phyloP scores from a whole-genome alignment of 2,888 invertebrate genomes.

The Lycia hirtaria region DNA sequence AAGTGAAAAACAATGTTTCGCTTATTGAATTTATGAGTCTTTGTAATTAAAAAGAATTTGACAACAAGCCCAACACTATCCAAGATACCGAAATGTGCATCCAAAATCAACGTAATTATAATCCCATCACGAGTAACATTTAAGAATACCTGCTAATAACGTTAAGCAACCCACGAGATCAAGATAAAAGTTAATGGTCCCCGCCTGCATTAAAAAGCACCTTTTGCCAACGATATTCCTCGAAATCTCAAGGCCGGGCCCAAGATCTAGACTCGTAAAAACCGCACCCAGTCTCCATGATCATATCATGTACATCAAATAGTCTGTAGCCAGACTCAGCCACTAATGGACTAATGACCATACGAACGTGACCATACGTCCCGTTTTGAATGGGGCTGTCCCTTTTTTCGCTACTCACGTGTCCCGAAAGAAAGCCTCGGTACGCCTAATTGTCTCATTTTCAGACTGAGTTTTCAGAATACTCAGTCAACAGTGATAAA shows the following conservation, averaged over 20 bases:
- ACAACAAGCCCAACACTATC: too few species aligned
- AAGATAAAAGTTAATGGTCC: constrained; percentile 28
- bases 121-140: constrained; percentile 18
- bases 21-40: too few species aligned
- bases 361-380: too few species aligned
- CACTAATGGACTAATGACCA: too few species aligned
- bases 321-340: constrained; percentile 40
- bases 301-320: constrained; percentile 51
- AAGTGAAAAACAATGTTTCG: too few species aligned
- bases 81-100: background rate
- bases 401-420: too few species aligned
- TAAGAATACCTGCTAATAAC: constrained; percentile 19
- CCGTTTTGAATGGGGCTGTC: too few species aligned
- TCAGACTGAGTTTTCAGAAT: too few species aligned
- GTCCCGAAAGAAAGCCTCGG: too few species aligned
- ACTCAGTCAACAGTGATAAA: too few species aligned
- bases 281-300: constrained; percentile 52
- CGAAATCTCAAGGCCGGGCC: constrained; percentile 46
- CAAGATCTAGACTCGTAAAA: constrained; percentile 40
- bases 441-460: too few species aligned
- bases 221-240: constrained; percentile 40
- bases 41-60: too few species aligned
- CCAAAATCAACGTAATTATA: constrained; percentile 18
- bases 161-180: constrained; percentile 20
- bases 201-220: constrained; percentile 25